Percentiles rank a stretch among this genome's conserved stretches.
Conservation (phyloP, 2,113 vertebrate species). For the Carettochelys insculpta region DNA sequence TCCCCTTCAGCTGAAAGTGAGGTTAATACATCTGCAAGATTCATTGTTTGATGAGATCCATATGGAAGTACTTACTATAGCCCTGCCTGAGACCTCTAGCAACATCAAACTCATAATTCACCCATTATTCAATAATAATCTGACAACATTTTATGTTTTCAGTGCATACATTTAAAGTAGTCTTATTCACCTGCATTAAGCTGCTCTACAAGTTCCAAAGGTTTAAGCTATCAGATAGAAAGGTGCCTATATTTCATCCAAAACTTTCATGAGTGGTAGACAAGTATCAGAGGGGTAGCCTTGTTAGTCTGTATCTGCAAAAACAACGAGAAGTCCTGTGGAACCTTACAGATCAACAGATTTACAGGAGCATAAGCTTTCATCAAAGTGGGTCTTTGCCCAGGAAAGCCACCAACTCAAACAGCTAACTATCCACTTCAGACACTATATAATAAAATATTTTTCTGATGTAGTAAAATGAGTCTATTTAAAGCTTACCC, state of each 20-base stretch:
- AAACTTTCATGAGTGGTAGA: neutral
- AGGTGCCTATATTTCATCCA: neutral
- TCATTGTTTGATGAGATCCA: constrained; percentile 29
- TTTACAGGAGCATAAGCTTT: too few species aligned
- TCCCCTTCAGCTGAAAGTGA: neutral
- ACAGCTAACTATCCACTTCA: neutral
- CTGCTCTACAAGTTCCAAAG: neutral
- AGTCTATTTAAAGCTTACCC: neutral
- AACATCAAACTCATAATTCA: constrained; percentile 29
- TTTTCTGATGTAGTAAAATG: neutral
- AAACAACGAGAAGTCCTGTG: too few species aligned
- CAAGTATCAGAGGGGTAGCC: too few species aligned
- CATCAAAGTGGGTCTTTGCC: too few species aligned
- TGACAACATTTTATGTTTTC: neutral
- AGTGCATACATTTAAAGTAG: constrained; percentile 15
- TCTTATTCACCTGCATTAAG: neutral
- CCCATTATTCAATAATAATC: constrained; percentile 17
- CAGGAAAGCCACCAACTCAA: neutral
- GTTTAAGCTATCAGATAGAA: neutral
- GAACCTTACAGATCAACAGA: too few species aligned
- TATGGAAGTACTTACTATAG: constrained; percentile 5
- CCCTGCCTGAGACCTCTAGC: neutral
- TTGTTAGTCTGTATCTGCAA: too few species aligned
- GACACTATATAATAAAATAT: neutral
- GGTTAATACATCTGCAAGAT: neutral